Percentiles rank a stretch among this genome's conserved stretches.
Evolutionary conservation across 2,113 vertebrate genomes (phyloP).

Genomic region (Ranitomeya variabilis): DNA sequence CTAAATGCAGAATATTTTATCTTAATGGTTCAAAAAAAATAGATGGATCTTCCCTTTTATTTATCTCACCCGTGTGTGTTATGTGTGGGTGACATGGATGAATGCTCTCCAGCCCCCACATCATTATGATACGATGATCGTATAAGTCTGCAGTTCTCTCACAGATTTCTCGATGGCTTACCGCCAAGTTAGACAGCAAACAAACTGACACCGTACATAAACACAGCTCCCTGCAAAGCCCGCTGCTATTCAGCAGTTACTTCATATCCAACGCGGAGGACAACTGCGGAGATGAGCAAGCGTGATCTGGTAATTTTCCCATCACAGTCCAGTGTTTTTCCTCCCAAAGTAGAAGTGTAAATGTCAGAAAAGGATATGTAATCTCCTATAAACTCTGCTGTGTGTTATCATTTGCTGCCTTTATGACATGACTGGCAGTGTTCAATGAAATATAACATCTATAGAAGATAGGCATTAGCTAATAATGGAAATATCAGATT

Average conservation of each 20-base stretch:
- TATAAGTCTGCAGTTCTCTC: conserved; percentile 59
- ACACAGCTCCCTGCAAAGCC: not conserved
- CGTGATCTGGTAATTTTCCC: conserved; percentile 3
- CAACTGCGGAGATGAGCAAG: not conserved
- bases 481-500: too few relatives aligned
- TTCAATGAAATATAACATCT: not conserved
- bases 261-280: not conserved
- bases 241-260: not conserved
- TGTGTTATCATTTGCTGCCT: not conserved
- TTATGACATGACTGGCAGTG: not conserved
- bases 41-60: not conserved
- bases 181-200: conserved; percentile 50
- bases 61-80: not conserved
- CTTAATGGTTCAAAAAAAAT: too few relatives aligned
- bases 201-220: conserved; percentile 49
- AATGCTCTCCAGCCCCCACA: conserved; percentile 56
- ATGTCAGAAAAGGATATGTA: not conserved
- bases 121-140: conserved; percentile 58
- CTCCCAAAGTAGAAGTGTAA: not conserved
- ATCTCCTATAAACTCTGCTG: not conserved
- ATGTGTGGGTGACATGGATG: not conserved
- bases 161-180: conserved; percentile 57
- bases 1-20: too few relatives aligned
- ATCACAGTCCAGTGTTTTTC: not conserved
- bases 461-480: not conserved